These are phyloP conservation scores for Lycocorax pyrrhopterus DNA, from an alignment of 2,113 vertebrate genomes.

Conservation along the genomic window DNA sequence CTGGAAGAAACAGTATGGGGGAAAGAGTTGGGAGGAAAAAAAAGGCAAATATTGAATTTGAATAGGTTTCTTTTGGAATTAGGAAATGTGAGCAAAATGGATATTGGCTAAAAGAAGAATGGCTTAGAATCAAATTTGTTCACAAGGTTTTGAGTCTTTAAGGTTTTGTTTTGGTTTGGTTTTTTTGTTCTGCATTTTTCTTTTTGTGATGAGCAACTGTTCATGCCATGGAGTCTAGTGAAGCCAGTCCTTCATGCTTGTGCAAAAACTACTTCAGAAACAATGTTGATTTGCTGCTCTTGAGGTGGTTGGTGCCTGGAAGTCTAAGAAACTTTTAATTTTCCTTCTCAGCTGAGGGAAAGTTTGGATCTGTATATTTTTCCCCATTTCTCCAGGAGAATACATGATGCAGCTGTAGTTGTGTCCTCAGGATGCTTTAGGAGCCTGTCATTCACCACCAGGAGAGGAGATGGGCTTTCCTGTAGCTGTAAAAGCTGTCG, in stretches of 20 bases:
- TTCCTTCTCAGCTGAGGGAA: neutral
- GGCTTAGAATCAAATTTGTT: neutral
- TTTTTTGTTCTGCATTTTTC: neutral
- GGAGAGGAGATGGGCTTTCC: neutral
- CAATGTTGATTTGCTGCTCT: neutral
- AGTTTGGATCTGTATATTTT: neutral
- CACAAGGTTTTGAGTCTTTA: neutral
- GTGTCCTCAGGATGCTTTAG: neutral
- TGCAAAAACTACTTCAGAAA: neutral
- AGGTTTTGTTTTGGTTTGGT: neutral
- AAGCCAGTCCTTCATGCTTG: neutral
- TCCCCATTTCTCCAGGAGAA: fast-evolving
- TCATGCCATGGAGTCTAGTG: neutral
- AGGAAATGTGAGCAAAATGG: neutral
- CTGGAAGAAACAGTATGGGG: neutral
- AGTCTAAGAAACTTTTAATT: neutral
- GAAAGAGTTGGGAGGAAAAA: neutral
- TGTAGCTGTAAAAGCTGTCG: neutral
- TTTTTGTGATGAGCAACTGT: neutral
- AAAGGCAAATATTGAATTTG: neutral
- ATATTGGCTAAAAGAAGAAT: neutral
- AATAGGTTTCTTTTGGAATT: neutral
- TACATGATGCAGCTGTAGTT: neutral
- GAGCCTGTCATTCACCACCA: neutral
- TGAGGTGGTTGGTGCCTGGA: neutral